Conservation (phyloP, 2,797 vertebrate species). For the Spinus olivaceus region DNA sequence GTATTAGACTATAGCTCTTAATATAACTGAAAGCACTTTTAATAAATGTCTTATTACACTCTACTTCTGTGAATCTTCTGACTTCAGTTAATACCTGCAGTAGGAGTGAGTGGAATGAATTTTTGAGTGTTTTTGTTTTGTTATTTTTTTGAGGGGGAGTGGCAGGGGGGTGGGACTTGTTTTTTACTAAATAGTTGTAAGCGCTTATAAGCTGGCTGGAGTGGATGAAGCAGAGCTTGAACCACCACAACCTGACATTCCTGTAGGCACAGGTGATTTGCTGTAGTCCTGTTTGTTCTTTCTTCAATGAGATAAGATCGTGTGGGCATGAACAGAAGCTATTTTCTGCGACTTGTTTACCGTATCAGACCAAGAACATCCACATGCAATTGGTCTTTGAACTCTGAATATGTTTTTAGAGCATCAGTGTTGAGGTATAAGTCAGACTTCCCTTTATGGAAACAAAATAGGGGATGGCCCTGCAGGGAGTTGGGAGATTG, state of each 20-base stretch:
- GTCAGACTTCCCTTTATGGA: not conserved
- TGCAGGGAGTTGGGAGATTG: not conserved
- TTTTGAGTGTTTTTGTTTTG: not conserved
- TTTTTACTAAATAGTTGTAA: not conserved
- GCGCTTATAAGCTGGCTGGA: not conserved
- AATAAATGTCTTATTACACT: conserved; percentile 68
- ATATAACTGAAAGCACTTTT: conserved; percentile 57
- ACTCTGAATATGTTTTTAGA: not conserved
- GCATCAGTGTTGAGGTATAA: not conserved
- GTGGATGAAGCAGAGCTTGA: not conserved
- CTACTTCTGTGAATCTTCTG: not conserved
- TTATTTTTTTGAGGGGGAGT: not conserved
- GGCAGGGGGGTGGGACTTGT: not conserved
- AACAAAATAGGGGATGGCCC: not conserved
- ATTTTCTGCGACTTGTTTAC: not conserved
- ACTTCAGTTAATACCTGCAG: not conserved
- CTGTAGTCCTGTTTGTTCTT: not conserved
- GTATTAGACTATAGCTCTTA: conserved; percentile 44
- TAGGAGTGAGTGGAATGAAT: not conserved
- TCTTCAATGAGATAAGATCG: not conserved
- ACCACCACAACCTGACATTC: not conserved
- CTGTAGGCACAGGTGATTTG: not conserved
- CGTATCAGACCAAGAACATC: not conserved
- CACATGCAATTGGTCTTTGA: not conserved
- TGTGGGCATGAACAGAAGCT: not conserved